Conservation (phyloP, 2,113 vertebrate genomes). For the Procapra przewalskii region DNA sequence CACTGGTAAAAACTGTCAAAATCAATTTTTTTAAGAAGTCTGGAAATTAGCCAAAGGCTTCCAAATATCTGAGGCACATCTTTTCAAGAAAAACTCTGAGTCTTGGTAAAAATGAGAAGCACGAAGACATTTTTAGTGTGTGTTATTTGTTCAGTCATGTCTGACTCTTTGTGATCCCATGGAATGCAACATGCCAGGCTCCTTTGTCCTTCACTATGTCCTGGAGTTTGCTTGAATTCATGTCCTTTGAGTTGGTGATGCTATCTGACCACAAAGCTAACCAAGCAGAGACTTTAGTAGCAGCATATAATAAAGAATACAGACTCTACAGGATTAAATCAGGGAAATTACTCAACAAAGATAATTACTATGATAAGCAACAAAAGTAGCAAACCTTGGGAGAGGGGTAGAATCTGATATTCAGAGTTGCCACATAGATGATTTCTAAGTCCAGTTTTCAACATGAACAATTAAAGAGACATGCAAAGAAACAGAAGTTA, state of each 20-base stretch:
- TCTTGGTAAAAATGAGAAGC: not conserved
- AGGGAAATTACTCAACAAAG: not conserved
- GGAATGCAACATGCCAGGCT: not conserved
- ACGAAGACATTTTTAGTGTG: not conserved
- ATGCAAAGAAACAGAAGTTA: not conserved
- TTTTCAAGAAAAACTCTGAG: not conserved
- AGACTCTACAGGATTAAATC: not conserved
- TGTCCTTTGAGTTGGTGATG: not conserved
- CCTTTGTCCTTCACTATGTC: not conserved
- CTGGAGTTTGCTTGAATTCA: not conserved
- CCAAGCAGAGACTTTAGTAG: not conserved
- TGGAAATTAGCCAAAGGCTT: not conserved
- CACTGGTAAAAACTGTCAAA: accelerated
- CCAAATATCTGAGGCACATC: not conserved
- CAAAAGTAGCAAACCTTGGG: not conserved
- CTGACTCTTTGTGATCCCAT: not conserved
- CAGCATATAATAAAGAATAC: not conserved
- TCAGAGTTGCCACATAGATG: not conserved
- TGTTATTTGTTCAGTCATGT: not conserved
- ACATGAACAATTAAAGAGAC: not conserved
- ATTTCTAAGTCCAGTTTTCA: not conserved
- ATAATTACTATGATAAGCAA: not conserved
- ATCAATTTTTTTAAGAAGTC: not conserved
- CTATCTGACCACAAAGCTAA: not conserved
- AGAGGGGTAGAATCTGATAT: not conserved